Evolutionary conservation across 2,888 invertebrate genomes (phyloP).

Genomic region (Acronicta aceris): DNA sequence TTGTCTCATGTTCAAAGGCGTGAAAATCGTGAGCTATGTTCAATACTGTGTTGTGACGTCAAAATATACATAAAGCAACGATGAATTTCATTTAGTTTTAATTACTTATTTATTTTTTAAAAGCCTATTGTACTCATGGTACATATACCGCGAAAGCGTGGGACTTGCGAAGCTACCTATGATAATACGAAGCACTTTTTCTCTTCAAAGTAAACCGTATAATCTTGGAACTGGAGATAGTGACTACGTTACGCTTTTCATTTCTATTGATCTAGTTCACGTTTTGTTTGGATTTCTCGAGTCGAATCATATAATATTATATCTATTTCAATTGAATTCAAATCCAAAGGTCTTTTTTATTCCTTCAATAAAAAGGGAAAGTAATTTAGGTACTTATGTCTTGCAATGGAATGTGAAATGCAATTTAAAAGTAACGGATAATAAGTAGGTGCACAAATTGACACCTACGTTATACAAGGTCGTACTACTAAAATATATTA

Average conservation of each 20-base stretch:
- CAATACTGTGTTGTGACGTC: constrained; percentile 48
- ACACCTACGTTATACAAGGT: too few species aligned
- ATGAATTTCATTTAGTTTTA: constrained; percentile 10
- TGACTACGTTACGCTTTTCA: constrained; percentile 45
- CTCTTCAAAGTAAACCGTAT: constrained; percentile 58
- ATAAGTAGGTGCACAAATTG: too few species aligned
- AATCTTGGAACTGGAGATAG: constrained; percentile 39
- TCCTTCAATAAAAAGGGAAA: too few species aligned
- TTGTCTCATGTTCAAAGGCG: constrained; percentile 81
- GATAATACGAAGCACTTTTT: constrained; percentile 28
- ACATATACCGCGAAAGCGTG: constrained; percentile 55
- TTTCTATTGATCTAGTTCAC: constrained; percentile 46
- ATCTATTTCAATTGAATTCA: too few species aligned
- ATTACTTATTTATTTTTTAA: constrained; percentile 19
- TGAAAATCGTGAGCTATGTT: constrained; percentile 70
- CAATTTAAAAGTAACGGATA: too few species aligned
- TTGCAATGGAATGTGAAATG: too few species aligned
- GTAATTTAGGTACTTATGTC: too few species aligned
- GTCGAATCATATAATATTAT: too few species aligned
- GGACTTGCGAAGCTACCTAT: constrained; percentile 13
- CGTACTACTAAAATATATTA: too few species aligned
- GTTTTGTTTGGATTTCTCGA: constrained; percentile 1
- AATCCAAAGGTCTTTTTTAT: too few species aligned
- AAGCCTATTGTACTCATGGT: neutral
- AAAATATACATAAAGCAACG: constrained; percentile 11